Evolutionary conservation across 2,797 vertebrate genomes (phyloP).

Genomic region (Nyctalus aviator): DNA sequence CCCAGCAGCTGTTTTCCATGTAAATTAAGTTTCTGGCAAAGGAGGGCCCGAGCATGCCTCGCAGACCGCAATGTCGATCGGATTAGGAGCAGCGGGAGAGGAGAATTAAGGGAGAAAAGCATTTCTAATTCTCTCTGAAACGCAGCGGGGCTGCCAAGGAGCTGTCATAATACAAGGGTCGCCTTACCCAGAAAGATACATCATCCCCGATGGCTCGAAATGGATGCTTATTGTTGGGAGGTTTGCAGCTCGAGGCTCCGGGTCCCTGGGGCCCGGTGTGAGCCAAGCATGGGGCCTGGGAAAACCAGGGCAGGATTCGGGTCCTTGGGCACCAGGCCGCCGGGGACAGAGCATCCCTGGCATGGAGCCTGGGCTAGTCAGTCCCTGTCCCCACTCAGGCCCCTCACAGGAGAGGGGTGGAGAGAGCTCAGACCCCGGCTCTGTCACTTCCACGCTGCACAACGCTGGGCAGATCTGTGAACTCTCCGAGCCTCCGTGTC

Average conservation of each 20-base stretch:
- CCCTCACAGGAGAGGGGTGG: neutral
- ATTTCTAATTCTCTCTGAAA: constrained; percentile 91
- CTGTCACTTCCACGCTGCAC: neutral
- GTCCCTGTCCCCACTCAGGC: neutral
- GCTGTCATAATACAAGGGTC: constrained; percentile 88
- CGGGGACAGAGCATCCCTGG: constrained; percentile 20
- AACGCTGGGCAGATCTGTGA: neutral
- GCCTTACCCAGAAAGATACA: constrained; percentile 86
- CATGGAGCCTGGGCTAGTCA: neutral
- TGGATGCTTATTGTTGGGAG: constrained; percentile 87
- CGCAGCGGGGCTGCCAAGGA: constrained; percentile 86
- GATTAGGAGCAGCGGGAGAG: constrained; percentile 91
- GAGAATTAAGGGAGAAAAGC: constrained; percentile 90
- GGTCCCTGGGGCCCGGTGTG: constrained; percentile 79
- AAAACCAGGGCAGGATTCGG: constrained; percentile 79
- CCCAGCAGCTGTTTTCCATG: constrained; percentile 86
- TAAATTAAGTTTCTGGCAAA: constrained; percentile 88
- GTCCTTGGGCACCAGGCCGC: constrained; percentile 46
- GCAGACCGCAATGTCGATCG: constrained; percentile 88
- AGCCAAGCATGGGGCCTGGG: constrained; percentile 82
- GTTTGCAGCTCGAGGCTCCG: constrained; percentile 82
- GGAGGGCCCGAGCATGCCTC: constrained; percentile 84
- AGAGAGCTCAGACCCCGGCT: neutral
- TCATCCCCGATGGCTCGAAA: constrained; percentile 84
- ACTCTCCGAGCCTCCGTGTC: neutral